Evolutionary conservation across 2,888 invertebrate species (phyloP).

Genomic region (Ichneumoninae sp.): DNA sequence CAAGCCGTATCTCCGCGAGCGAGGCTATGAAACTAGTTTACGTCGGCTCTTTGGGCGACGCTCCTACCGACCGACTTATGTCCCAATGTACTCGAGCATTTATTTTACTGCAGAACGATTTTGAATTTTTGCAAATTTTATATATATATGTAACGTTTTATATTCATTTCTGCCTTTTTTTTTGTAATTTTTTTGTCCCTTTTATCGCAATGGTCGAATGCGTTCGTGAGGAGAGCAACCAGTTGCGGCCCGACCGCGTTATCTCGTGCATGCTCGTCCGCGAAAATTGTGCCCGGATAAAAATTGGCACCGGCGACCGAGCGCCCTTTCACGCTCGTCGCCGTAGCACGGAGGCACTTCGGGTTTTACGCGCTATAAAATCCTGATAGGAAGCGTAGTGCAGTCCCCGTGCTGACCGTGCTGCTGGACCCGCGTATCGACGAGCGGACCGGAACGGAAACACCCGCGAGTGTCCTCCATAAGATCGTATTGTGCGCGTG

Average conservation of each 20-base stretch:
- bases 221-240: neutral
- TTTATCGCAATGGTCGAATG: neutral
- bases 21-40: neutral
- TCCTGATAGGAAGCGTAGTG: slow-evolving; percentile 68
- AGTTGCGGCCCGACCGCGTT: neutral
- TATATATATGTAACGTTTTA: neutral
- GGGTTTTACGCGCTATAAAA: slow-evolving; percentile 73
- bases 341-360: slow-evolving; percentile 27
- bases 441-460: neutral
- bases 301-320: slow-evolving; percentile 64
- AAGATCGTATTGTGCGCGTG: neutral
- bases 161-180: neutral
- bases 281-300: slow-evolving; percentile 11
- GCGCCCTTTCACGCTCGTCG: neutral
- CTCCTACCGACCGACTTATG: neutral
- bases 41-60: neutral
- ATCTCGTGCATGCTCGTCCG: slow-evolving; percentile 7
- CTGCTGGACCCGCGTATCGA: neutral
- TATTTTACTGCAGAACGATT: neutral
- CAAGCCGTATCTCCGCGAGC: neutral
- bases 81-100: neutral
- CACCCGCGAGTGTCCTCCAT: neutral
- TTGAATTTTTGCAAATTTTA: neutral
- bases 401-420: neutral
- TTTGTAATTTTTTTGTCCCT: neutral